Evolutionary conservation across 2,113 vertebrate genomes (phyloP), one percentile per base, ranked within the genome.

Genomic region (Kryptolebias marmoratus): DNA sequence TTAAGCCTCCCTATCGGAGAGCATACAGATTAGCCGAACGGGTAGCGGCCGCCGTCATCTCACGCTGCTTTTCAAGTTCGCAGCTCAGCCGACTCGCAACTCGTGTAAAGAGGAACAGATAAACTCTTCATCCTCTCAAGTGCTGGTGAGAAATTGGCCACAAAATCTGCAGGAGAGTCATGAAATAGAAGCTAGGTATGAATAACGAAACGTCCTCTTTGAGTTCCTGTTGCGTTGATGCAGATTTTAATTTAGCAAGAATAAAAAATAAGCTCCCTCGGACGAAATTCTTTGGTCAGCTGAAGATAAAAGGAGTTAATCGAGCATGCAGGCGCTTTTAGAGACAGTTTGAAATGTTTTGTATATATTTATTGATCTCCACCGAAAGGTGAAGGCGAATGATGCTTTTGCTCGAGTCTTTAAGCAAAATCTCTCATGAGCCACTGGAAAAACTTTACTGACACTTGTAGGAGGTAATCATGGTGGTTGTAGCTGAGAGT

Each of bases 1-100:
- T 87, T 81, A 80, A 79, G 45, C 32, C 58, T 89, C 84, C 52
- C 70, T 47, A 55, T 55, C 76, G 65, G 81, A 86, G 69, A 77
- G 81, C 81, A 82, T 85, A 82, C 80, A 87, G 71, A 90, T 86
- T 76, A 85, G 75, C 67, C 56, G 39, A 69, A 55, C 73, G 67
- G 80, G 74, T 70, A 73, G 83, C 67, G 53, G 49, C 47, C n/a
- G 16, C 56, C 28, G 36, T 54, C 11, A 65, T 60, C 10, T 64
- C 66, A 44, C 6, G 53, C 31, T 45, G 80, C 80, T 85, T 74
- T 78, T 81, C 57, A 69, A 84, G 73, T 87, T 70, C 11, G 60
- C 9, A 18, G 70, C 30, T 18, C 31, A 52, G 82, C 71, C 14
- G 28, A 68, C 55, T 72, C 54, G 8, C 28, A 69, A 50, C 65